These are phyloP conservation scores for Drosophila cardini DNA, from an alignment of 1,140 invertebrate species.

Conservation along the genomic window DNA sequence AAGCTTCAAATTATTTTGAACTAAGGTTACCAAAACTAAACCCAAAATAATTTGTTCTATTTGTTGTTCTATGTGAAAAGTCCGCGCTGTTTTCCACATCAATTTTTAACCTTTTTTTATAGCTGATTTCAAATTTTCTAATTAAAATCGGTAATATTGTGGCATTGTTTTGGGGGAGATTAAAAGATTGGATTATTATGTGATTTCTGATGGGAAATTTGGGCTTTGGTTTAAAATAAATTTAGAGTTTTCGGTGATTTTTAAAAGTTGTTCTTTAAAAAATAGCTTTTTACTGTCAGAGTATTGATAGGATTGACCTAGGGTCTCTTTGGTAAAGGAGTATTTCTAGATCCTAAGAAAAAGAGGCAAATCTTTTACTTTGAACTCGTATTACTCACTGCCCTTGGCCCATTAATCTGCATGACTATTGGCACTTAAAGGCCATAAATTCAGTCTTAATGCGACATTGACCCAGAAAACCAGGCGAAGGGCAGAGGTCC, in stretches of 20 bases:
- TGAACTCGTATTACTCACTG: background rate
- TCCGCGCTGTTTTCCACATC: constrained; percentile 36
- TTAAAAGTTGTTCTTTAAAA: background rate
- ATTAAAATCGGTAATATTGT: constrained; percentile 52
- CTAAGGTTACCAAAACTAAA: constrained; percentile 19
- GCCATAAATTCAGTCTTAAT: constrained; percentile 74
- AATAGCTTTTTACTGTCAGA: too few relatives aligned
- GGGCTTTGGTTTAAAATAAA: background rate
- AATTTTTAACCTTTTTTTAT: constrained; percentile 31
- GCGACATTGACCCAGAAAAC: constrained; percentile 71
- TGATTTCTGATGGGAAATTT: background rate
- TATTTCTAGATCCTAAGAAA: too few relatives aligned
- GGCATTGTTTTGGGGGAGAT: constrained; percentile 10
- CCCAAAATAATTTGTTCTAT: constrained; percentile 5
- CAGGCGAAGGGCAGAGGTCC: constrained; percentile 40
- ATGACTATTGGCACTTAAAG: constrained; percentile 71
- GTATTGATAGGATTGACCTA: too few relatives aligned
- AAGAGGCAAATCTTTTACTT: background rate
- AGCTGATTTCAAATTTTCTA: constrained; percentile 35
- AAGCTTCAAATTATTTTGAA: constrained; percentile 70
- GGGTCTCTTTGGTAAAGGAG: too few relatives aligned
- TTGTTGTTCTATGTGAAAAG: constrained; percentile 39
- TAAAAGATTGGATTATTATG: background rate
- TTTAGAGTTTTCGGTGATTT: too few relatives aligned
- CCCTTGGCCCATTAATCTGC: constrained; percentile 58